Conservation (phyloP, 1,140 invertebrate species). For the Hyles euphorbiae region DNA sequence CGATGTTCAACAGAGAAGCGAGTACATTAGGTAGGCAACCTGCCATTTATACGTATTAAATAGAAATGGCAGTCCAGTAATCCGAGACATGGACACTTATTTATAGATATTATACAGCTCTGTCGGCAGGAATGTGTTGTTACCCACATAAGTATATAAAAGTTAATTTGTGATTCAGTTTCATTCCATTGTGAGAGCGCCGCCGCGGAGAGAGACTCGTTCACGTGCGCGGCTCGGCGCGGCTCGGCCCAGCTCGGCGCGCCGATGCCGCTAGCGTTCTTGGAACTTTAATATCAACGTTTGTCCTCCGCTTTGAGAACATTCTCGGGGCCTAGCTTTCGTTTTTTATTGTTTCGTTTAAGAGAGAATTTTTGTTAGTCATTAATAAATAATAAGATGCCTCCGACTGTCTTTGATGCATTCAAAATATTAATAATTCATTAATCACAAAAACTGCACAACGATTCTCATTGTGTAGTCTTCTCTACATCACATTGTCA, state of each 20-base stretch:
- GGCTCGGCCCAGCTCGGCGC: slow-evolving; percentile 2
- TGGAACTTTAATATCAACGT: slow-evolving; percentile 28
- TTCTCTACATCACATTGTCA: not conserved
- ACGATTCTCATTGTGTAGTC: not conserved
- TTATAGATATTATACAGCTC: too few species aligned
- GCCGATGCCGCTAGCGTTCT: slow-evolving; percentile 21
- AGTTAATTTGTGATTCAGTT: slow-evolving; percentile 25
- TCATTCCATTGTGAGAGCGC: slow-evolving; percentile 23
- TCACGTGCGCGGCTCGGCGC: slow-evolving; percentile 4
- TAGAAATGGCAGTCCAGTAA: too few species aligned
- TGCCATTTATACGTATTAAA: slow-evolving; percentile 10
- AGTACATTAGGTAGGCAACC: slow-evolving; percentile 27
- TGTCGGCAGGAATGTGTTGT: too few species aligned
- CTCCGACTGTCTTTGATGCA: too few species aligned
- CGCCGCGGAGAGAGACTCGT: slow-evolving; percentile 8
- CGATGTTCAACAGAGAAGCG: slow-evolving; percentile 41
- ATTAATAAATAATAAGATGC: too few species aligned
- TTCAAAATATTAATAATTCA: too few species aligned
- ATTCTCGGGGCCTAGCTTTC: slow-evolving; percentile 1
- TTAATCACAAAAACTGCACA: not conserved
- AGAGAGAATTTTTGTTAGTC: too few species aligned
- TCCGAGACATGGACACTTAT: too few species aligned
- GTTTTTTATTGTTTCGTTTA: not conserved
- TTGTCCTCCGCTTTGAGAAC: slow-evolving; percentile 23
- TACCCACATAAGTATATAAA: too few species aligned